A percentile compares a stretch with the other conserved stretches of the same genome.
These are phyloP conservation scores for Meiosimyza decipiens DNA, from an alignment of 2,888 invertebrate species.

Conservation along the genomic window DNA sequence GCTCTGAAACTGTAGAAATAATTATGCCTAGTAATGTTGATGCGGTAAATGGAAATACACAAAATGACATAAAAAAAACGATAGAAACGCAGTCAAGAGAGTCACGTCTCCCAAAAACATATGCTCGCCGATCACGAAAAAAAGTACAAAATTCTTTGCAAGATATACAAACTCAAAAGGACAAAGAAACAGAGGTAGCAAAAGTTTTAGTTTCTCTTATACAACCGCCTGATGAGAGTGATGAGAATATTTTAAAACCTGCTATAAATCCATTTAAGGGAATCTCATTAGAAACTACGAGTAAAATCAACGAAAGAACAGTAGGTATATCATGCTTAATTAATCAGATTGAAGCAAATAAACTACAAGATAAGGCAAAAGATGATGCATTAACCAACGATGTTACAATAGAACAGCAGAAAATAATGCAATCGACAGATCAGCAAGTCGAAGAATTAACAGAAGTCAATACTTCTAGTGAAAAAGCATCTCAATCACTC, in stretches of 20 bases:
- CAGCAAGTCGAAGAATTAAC: background rate
- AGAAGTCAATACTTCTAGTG: background rate
- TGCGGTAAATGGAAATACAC: too few species aligned
- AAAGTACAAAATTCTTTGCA: too few species aligned
- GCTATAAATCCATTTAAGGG: constrained; percentile 42
- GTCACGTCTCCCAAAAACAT: too few species aligned
- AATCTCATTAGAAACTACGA: background rate
- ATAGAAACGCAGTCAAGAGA: too few species aligned
- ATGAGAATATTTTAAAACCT: background rate
- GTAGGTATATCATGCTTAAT: constrained; percentile 43
- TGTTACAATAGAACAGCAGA: background rate
- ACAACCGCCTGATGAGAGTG: constrained; percentile 1
- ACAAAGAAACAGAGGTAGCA: constrained; percentile 13
- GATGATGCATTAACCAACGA: too few species aligned
- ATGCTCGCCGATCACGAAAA: too few species aligned
- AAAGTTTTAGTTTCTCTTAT: constrained; percentile 31
- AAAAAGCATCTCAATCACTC: too few species aligned
- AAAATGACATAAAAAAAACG: too few species aligned
- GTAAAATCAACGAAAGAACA: background rate
- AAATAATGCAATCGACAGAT: background rate
- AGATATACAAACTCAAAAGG: background rate
- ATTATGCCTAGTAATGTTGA: too few species aligned
- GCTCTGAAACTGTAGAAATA: too few species aligned
- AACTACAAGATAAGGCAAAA: background rate
- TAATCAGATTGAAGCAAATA: constrained; percentile 7